Conservation (phyloP, 2,113 vertebrate genomes). For the Plecotus auritus region DNA sequence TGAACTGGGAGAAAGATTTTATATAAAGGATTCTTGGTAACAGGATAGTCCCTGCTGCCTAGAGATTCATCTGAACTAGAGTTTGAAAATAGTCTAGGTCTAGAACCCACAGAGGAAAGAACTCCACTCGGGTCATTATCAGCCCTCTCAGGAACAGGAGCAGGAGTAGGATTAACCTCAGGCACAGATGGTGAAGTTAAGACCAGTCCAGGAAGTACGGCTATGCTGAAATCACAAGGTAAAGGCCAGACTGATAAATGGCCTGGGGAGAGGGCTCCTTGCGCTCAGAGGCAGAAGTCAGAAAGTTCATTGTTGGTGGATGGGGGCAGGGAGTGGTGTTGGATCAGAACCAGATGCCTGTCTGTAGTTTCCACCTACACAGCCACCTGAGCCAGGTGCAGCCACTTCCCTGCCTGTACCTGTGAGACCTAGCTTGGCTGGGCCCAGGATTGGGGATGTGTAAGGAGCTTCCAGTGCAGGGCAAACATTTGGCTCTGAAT, state of each 20-base stretch:
- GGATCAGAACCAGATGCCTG: neutral
- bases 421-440: neutral
- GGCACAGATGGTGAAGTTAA: neutral
- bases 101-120: neutral
- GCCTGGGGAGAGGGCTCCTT: neutral
- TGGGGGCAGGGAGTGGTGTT: neutral
- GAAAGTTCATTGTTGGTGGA: neutral
- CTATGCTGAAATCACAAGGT: neutral
- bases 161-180: neutral
- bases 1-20: neutral
- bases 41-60: neutral
- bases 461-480: neutral
- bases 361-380: neutral
- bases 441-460: neutral
- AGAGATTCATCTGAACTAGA: neutral
- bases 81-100: neutral
- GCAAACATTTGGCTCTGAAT: neutral
- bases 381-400: slow-evolving; percentile 38
- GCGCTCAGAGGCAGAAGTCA: neutral
- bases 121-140: neutral
- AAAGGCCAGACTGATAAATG: neutral
- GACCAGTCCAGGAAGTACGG: neutral
- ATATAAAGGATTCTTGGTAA: neutral
- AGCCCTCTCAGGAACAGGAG: neutral
- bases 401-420: slow-evolving; percentile 40